phyloP scores from a whole-genome alignment of 2,797 vertebrate species.

The Amblyraja radiata region DNA sequence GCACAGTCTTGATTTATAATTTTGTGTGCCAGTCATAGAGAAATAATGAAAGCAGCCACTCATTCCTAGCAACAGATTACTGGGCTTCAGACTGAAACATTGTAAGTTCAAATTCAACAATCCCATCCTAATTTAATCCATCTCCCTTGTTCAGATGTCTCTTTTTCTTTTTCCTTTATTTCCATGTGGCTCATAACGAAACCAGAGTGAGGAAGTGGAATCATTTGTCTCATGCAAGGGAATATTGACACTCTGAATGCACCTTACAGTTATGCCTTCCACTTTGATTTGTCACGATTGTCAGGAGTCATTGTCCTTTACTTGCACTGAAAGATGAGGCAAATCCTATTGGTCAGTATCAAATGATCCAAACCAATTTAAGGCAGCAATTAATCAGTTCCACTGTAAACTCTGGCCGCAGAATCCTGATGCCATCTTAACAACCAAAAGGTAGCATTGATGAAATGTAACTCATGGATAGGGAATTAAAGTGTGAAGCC shows the following conservation, averaged over 20 bases:
- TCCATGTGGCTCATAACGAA: neutral
- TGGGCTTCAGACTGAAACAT: neutral
- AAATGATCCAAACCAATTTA: neutral
- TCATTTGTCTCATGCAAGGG: neutral
- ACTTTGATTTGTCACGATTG: neutral
- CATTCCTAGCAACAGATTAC: neutral
- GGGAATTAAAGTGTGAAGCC: neutral
- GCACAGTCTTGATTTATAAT: neutral
- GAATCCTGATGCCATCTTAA: neutral
- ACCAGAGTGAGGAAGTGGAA: neutral
- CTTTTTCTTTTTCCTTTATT: neutral
- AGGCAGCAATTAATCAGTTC: neutral
- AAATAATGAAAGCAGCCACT: slow-evolving; percentile 1
- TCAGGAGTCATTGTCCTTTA: neutral
- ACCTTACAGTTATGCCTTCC: neutral
- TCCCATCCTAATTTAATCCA: neutral
- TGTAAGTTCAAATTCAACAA: neutral
- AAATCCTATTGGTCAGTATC: neutral
- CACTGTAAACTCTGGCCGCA: neutral
- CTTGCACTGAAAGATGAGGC: neutral
- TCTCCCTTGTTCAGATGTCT: slow-evolving; percentile 6
- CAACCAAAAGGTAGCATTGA: neutral
- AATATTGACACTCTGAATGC: neutral
- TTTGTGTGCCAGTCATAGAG: neutral
- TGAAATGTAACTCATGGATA: neutral